Conservation (phyloP, 2,113 vertebrate genomes). For the Amblyopsis rosae region DNA sequence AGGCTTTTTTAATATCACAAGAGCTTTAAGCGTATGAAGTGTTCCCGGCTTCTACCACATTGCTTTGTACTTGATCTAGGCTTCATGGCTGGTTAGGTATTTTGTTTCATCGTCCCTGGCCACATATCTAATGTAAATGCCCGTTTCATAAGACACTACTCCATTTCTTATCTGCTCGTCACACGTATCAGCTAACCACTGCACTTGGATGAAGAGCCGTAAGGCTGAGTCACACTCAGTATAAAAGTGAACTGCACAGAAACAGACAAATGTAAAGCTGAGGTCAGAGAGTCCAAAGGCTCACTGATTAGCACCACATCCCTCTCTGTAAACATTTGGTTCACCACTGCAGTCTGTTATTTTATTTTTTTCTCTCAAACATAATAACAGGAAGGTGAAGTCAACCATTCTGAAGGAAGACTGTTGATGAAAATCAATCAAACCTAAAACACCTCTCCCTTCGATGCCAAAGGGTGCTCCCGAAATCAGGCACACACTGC, state of each 20-base stretch:
- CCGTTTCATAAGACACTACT: not conserved
- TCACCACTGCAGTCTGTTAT: not conserved
- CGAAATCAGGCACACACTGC: no score
- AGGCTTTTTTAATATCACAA: not conserved
- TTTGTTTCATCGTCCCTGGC: not conserved
- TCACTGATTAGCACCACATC: slow-evolving; percentile 22
- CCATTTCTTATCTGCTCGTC: slow-evolving; percentile 11
- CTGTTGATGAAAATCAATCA: no score
- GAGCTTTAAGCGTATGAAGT: no score
- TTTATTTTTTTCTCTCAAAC: not conserved
- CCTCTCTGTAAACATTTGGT: not conserved
- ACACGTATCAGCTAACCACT: slow-evolving; percentile 30
- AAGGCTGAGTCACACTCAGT: not conserved
- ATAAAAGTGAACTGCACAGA: not conserved
- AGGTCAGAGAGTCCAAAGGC: slow-evolving; percentile 31
- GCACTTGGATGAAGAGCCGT: slow-evolving; percentile 15
- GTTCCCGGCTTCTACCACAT: no score
- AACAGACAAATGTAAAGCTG: slow-evolving; percentile 7
- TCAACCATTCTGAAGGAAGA: no score
- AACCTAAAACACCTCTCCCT: no score
- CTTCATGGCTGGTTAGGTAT: not conserved
- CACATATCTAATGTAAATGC: not conserved
- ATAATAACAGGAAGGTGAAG: not conserved
- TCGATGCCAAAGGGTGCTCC: no score
- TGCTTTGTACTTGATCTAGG: no score